A percentile compares a stretch with the other conserved stretches of the same genome.
These are phyloP conservation scores for Pristionchus maxplancki DNA, from an alignment of 2,888 invertebrate genomes.

Conservation along the genomic window DNA sequence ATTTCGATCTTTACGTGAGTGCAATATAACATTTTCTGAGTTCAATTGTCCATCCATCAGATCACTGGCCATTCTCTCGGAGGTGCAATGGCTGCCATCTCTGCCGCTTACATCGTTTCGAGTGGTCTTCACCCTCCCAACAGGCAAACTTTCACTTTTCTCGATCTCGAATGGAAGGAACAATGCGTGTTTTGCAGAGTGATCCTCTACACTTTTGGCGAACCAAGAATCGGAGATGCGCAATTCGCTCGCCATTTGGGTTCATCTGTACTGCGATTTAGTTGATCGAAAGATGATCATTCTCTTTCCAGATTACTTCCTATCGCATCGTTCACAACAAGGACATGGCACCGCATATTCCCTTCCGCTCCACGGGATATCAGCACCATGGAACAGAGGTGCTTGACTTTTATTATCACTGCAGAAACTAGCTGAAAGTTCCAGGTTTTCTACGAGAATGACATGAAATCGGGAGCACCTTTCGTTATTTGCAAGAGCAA, in stretches of 20 bases:
- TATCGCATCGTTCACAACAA: constrained; percentile 51
- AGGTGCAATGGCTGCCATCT: constrained; percentile 66
- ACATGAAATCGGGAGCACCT: background rate
- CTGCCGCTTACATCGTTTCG: constrained; percentile 59
- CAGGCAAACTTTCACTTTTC: background rate
- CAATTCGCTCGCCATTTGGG: background rate
- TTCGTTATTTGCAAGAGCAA: background rate
- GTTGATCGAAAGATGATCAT: background rate
- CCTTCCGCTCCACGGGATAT: constrained; percentile 45
- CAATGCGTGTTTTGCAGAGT: background rate
- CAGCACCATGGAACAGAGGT: constrained; percentile 42
- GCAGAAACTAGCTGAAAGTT: background rate
- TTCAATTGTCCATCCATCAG: constrained; percentile 18
- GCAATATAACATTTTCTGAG: background rate
- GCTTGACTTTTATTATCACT: background rate
- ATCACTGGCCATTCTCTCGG: constrained; percentile 68
- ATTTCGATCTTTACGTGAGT: constrained; percentile 24
- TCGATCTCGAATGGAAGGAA: background rate
- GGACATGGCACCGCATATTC: constrained; percentile 52
- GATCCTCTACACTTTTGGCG: background rate
- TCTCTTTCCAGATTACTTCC: background rate
- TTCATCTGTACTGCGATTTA: background rate
- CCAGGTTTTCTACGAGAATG: background rate
- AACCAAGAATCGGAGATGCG: background rate
- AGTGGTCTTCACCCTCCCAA: background rate